A percentile compares a stretch with the other conserved stretches of the same genome.
Conservation (phyloP, 1,140 invertebrate genomes). For the Neodiprion fabricii region DNA sequence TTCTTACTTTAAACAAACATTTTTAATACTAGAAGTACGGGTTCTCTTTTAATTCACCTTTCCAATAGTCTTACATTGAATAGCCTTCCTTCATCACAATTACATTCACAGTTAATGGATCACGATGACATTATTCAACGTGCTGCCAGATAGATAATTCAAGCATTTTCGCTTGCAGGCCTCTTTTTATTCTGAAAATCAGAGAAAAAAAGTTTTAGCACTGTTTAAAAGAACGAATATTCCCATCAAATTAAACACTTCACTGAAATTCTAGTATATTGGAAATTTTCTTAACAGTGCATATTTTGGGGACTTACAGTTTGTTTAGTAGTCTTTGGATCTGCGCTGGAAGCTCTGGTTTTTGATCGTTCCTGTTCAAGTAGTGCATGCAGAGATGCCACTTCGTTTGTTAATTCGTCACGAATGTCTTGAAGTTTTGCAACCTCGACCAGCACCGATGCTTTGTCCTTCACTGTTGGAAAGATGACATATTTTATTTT, state of each 20-base stretch:
- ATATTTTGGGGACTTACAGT: conserved; percentile 38
- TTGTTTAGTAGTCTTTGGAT: conserved; percentile 62
- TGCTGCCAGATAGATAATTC: conserved; percentile 32
- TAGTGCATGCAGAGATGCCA: conserved; percentile 71
- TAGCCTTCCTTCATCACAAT: background rate
- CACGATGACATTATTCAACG: conserved; percentile 39
- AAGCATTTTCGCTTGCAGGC: conserved; percentile 51
- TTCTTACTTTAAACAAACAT: too few species aligned
- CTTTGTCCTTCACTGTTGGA: conserved; percentile 78
- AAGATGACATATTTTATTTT: conserved; percentile 10
- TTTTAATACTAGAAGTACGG: too few species aligned
- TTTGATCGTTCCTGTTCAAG: conserved; percentile 83
- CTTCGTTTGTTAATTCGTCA: conserved; percentile 76
- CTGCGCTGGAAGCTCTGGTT: conserved; percentile 66
- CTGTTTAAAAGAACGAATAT: too few species aligned
- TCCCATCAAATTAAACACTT: too few species aligned
- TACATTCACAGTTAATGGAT: conserved; percentile 24
- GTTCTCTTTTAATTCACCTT: too few species aligned
- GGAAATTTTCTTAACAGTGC: too few species aligned
- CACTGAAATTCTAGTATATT: too few species aligned
- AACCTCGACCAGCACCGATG: conserved; percentile 76
- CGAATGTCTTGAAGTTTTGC: conserved; percentile 74
- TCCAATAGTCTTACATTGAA: background rate
- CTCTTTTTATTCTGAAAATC: conserved; percentile 53
- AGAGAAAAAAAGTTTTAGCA: conserved; percentile 22